A percentile compares a stretch with the other conserved stretches of the same genome.
These are phyloP conservation scores for Bradynema listronoti DNA, from an alignment of 1,140 invertebrate genomes.

Conservation along the genomic window DNA sequence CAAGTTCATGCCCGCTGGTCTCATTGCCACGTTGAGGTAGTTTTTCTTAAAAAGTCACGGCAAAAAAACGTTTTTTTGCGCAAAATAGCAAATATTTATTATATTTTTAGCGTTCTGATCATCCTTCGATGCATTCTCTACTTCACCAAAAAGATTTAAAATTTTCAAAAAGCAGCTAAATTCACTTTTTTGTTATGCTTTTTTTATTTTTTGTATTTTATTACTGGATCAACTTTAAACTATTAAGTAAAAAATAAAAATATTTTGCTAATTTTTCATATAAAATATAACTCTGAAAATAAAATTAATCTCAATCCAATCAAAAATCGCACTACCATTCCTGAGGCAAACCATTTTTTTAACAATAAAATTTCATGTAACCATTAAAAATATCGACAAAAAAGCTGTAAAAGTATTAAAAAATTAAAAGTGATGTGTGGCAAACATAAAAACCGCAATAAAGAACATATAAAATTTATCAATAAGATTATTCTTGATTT, in stretches of 20 bases:
- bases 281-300: background rate
- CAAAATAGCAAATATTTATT: background rate
- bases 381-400: no score
- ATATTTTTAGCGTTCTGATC: slow-evolving; percentile 14
- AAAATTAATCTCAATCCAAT: no score
- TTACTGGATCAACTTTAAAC: background rate
- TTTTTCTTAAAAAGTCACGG: slow-evolving; percentile 9
- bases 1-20: slow-evolving; percentile 90
- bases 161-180: background rate
- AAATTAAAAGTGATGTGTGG: no score
- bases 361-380: no score
- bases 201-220: background rate
- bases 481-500: no score
- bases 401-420: no score
- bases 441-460: no score
- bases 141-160: slow-evolving; percentile 5
- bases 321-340: no score
- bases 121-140: slow-evolving; percentile 11
- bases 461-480: no score
- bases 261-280: background rate
- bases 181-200: background rate
- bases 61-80: no score
- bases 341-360: no score
- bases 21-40: slow-evolving; percentile 65
- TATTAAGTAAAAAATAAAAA: background rate